A percentile compares a stretch with the other conserved stretches of the same genome.
Conservation (phyloP, 2,888 invertebrate species). For the Sinohyriopsis cumingii region DNA sequence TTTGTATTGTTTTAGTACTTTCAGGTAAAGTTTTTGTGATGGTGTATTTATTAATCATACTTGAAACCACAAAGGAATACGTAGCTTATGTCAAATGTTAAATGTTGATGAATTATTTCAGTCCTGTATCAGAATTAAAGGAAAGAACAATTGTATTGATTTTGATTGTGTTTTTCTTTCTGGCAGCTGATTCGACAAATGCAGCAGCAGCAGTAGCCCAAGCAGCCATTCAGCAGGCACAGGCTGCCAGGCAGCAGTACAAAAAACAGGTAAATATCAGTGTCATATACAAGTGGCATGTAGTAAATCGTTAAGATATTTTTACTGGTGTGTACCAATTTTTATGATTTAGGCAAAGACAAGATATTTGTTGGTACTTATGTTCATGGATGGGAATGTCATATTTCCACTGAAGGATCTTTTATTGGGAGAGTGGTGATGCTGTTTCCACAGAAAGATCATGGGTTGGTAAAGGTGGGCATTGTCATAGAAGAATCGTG, state of each 20-base stretch:
- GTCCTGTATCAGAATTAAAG: no score
- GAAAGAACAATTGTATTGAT: no score
- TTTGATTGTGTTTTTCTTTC: no score
- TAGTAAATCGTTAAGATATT: background rate
- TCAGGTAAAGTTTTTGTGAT: no score
- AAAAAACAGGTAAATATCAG: constrained; percentile 58
- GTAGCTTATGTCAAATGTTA: no score
- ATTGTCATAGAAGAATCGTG: no score
- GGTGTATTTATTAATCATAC: no score
- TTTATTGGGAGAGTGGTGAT: no score
- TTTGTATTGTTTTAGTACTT: no score
- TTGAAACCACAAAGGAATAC: no score
- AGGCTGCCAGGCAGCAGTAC: constrained; percentile 69
- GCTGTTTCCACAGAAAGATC: background rate
- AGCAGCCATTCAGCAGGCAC: constrained; percentile 81
- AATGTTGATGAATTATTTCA: no score
- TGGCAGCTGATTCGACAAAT: constrained; percentile 64
- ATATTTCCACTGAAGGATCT: background rate
- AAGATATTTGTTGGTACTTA: background rate
- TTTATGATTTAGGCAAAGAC: background rate
- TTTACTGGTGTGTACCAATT: background rate
- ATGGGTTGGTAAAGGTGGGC: no score
- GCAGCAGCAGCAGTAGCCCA: constrained; percentile 83
- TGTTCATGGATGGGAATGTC: background rate
- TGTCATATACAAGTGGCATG: background rate